Base-by-base conservation (phyloP, 2,113 vertebrate species). In the Mobula birostris region DNA sequence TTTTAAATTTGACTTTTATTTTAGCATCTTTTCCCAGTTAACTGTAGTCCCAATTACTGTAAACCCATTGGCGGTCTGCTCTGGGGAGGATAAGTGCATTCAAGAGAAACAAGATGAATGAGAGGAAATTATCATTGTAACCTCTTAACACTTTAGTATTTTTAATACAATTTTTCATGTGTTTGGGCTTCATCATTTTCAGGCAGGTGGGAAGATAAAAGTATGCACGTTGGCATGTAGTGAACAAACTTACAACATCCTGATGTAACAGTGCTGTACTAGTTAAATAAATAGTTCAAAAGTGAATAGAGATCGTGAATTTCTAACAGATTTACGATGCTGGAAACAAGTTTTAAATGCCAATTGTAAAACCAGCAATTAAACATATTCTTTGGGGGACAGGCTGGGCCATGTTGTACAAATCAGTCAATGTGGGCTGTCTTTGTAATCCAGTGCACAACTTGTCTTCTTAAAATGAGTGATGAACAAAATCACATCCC, bases 71-170 rank as follows among this genome's bases (percentile, higher is more conserved):
- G 61, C 14, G 58, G 58, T 58, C 58, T 58, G 14, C 79, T 48
- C 36, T 21, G 17, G 76, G 76, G 36, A 90, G 58, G 56, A 58
- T n/a, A 88, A 32, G 61, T 19, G 6, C 29, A 90, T 14, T 90
- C 61, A 66, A 3, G n/a, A 8, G 61, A 17, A 90, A 90, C 61
- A 68, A 63, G 29, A 66, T 66, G 85, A 66, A 90, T 21, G n/a
- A 68, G n/a, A 7, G 15, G 61, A 90, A 90, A 90, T n/a, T 63
- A 88, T 90, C 85, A 90, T 36, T 66, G 85, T 90, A 66, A 85
- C 56, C 82, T 88, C 15, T 66, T 27, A 68, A 90, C 85, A 66
- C n/a, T 63, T 82, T n/a, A 15, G n/a, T n/a, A 61, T 87, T 87
- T 87, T n/a, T 63, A 87, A 63, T 68, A 66, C 58, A 85, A 85